Evolutionary conservation across 2,113 vertebrate species (phyloP).

Genomic region (Erinaceus europaeus): DNA sequence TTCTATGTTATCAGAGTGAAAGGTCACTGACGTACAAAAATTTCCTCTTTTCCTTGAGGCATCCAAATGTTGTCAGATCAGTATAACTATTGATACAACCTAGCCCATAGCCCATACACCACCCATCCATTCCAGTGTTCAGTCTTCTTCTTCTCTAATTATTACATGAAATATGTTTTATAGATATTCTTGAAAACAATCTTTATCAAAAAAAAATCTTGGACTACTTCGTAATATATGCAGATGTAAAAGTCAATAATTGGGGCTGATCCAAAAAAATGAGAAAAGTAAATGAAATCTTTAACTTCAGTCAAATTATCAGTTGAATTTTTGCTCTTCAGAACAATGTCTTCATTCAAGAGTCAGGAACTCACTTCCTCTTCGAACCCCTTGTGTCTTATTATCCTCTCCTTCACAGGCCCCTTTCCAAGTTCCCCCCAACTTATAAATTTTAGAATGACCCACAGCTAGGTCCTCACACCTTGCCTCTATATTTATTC

Average conservation of each 20-base stretch:
- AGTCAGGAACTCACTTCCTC: neutral
- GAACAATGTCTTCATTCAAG: neutral
- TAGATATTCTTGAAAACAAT: neutral
- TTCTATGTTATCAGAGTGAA: neutral
- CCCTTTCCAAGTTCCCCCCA: neutral
- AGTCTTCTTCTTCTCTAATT: neutral
- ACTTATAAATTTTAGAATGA: no score
- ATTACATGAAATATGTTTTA: neutral
- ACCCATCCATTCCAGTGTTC: neutral
- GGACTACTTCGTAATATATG: neutral
- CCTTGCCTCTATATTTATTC: neutral
- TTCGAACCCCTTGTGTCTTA: fast-evolving
- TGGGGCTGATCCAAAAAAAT: neutral
- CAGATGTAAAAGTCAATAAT: neutral
- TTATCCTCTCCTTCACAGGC: neutral
- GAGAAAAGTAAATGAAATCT: neutral
- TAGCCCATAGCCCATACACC: neutral
- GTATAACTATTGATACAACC: neutral
- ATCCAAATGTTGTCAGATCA: neutral
- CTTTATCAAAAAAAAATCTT: neutral
- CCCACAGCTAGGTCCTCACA: neutral
- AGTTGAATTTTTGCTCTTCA: no score
- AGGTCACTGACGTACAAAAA: neutral
- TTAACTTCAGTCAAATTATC: neutral
- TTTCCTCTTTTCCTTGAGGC: neutral